A percentile compares a stretch with the other conserved stretches of the same genome.
Evolutionary conservation across 2,113 vertebrate genomes (phyloP).

Genomic region (Dasyprocta punctata): DNA sequence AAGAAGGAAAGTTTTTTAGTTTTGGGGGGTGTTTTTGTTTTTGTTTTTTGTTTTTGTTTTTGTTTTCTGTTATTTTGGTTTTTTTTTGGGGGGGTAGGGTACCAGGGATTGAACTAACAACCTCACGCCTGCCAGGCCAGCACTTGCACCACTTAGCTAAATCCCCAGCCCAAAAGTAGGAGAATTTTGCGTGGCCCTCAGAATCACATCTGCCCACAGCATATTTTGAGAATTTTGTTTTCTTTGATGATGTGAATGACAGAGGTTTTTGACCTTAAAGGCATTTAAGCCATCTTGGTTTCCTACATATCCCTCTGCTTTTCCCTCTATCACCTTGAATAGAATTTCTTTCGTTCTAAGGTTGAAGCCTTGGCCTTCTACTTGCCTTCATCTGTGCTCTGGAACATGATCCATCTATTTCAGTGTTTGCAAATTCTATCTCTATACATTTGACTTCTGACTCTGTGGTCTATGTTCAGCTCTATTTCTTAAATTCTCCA

Average conservation of each 20-base stretch:
- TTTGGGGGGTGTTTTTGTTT: too few relatives aligned
- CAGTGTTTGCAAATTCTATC: background rate
- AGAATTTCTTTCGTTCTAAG: background rate
- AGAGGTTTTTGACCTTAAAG: background rate
- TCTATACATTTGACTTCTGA: background rate
- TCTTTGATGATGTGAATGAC: background rate
- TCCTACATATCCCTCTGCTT: background rate
- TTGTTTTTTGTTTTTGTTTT: too few relatives aligned
- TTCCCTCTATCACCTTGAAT: background rate
- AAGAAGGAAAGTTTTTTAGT: background rate
- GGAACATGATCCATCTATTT: background rate
- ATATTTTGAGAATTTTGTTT: background rate
- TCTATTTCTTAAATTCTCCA: background rate
- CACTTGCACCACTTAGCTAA: too few relatives aligned
- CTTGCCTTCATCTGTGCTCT: background rate
- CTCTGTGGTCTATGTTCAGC: background rate
- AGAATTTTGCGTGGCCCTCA: background rate
- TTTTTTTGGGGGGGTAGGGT: too few relatives aligned
- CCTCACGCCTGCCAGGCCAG: too few relatives aligned
- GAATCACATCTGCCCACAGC: background rate
- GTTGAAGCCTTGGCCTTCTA: background rate
- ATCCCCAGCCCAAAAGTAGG: too few relatives aligned
- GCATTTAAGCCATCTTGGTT: background rate
- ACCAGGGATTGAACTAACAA: too few relatives aligned
- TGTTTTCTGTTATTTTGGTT: too few relatives aligned